A percentile compares a stretch with the other conserved stretches of the same genome.
These are phyloP conservation scores for Brachyopa scutellaris DNA, from an alignment of 2,888 invertebrate species.

Conservation along the genomic window DNA sequence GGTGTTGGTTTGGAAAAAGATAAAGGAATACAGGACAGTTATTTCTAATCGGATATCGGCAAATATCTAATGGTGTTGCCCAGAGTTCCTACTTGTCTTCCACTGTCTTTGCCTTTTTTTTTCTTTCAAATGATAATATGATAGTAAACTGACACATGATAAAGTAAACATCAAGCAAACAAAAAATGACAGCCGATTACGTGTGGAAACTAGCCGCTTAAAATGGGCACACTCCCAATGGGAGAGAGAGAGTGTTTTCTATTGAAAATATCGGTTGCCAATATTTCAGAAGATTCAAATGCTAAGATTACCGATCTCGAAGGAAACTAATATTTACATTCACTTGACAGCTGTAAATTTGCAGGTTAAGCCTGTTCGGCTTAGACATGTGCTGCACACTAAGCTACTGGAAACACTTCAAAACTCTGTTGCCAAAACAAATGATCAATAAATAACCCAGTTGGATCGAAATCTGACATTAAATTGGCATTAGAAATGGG, in stretches of 20 bases:
- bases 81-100: too few relatives aligned
- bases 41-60: too few relatives aligned
- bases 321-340: too few relatives aligned
- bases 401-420: constrained; percentile 12
- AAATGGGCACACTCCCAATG: constrained; percentile 13
- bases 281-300: not conserved
- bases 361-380: not conserved
- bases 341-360: not conserved
- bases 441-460: constrained; percentile 61
- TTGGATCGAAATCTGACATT: constrained; percentile 56
- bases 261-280: constrained; percentile 21
- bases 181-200: not conserved
- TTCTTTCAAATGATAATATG: too few relatives aligned
- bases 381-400: not conserved
- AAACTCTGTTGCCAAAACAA: constrained; percentile 26
- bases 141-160: too few relatives aligned
- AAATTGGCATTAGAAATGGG: constrained; percentile 6
- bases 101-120: too few relatives aligned
- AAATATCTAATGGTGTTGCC: too few relatives aligned
- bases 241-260: constrained; percentile 26
- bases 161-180: not conserved
- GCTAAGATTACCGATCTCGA: not conserved
- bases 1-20: too few relatives aligned
- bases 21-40: too few relatives aligned
- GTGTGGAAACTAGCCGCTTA: too few relatives aligned